Evolutionary conservation across 2,113 vertebrate genomes (phyloP).

Genomic region (Myotis brandtii): DNA sequence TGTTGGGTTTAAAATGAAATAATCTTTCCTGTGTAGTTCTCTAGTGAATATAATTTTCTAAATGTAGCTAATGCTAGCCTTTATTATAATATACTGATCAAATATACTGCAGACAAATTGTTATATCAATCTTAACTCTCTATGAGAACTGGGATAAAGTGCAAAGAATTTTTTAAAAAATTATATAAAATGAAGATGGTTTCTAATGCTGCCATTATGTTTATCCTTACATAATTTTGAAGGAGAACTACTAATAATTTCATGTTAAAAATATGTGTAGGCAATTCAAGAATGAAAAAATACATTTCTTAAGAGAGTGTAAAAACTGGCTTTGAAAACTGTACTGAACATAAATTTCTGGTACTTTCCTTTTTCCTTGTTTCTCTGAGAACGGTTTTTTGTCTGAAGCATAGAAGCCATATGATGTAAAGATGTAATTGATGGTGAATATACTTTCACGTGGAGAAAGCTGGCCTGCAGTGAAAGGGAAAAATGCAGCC

Average conservation of each 20-base stretch:
- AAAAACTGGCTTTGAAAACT: background rate
- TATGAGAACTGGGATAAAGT: background rate
- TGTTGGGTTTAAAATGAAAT: slow-evolving; percentile 30
- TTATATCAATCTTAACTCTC: background rate
- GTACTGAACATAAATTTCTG: background rate
- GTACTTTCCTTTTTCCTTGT: background rate
- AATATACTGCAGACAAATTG: background rate
- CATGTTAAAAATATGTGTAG: background rate
- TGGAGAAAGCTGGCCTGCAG: background rate
- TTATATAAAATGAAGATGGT: background rate
- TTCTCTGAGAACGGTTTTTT: background rate
- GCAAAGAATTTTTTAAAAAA: background rate
- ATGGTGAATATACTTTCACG: background rate
- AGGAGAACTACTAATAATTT: slow-evolving; percentile 11
- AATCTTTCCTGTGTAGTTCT: background rate
- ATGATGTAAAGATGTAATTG: background rate
- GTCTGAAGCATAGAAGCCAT: background rate
- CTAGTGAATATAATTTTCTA: background rate
- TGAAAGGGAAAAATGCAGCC: background rate
- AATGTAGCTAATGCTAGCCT: background rate
- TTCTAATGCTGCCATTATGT: background rate
- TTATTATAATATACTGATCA: background rate
- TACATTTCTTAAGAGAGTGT: background rate
- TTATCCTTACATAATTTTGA: background rate
- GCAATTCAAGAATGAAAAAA: background rate